These are phyloP conservation scores for mouse (Mus musculus) DNA, from an alignment of 2,113 vertebrate species.

Conservation along the genomic window DNA sequence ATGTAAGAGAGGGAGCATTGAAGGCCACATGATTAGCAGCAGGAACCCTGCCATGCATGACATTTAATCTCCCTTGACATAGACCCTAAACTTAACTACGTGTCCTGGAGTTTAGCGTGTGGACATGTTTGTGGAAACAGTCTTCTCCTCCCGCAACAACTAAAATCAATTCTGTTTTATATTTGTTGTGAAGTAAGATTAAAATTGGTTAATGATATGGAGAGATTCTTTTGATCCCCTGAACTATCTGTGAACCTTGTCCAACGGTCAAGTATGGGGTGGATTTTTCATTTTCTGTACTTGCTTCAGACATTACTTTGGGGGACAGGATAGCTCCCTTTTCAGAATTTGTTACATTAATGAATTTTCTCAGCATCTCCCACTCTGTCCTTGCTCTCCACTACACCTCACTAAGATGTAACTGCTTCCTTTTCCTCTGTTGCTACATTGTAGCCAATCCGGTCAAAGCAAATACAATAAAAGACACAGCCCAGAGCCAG, in stretches of 20 bases:
- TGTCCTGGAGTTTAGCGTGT: not conserved
- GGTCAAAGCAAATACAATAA: conserved; percentile 22
- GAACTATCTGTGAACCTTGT: not conserved
- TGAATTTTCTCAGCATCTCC: conserved; percentile 63
- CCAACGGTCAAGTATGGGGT: not conserved
- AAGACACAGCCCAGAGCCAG: not conserved
- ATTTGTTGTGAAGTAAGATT: conserved; percentile 11
- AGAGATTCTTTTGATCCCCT: not conserved
- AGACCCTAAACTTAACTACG: not conserved
- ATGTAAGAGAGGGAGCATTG: not conserved
- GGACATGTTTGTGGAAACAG: not conserved
- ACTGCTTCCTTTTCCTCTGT: not conserved
- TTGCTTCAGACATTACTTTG: not conserved
- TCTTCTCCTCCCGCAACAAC: not conserved
- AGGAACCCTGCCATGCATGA: not conserved
- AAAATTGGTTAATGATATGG: not conserved
- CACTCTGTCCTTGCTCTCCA: not conserved
- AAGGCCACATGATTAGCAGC: not conserved
- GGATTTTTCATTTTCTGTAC: not conserved
- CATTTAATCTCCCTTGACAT: not conserved
- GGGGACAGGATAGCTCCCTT: not conserved
- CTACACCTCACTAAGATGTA: not conserved
- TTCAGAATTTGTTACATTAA: conserved; percentile 49
- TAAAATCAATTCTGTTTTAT: not conserved
- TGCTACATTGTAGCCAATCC: conserved; percentile 45